Conservation (phyloP, 2,888 invertebrate genomes). For the Liodrosophila aerea region DNA sequence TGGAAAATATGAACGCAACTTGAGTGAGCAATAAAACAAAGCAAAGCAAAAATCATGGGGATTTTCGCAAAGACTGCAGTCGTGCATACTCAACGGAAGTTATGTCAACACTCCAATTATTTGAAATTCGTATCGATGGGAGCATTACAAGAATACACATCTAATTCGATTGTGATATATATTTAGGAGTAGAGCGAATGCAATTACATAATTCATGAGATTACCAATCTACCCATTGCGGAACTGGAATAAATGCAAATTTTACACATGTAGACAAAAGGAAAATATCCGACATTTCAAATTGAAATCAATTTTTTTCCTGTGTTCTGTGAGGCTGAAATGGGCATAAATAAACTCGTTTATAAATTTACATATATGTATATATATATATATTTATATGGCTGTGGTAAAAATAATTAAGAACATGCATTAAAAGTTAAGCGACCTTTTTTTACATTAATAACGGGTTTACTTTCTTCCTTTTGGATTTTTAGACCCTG, state of each 20-base stretch:
- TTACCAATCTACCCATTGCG: no score
- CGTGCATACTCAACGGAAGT: no score
- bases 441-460: neutral
- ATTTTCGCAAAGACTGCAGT: neutral
- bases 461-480: no score
- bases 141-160: no score
- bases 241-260: no score
- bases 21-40: no score
- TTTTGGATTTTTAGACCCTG: no score
- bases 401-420: slow-evolving; percentile 48
- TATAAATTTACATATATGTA: neutral
- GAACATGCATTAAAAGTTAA: slow-evolving; percentile 31
- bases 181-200: no score
- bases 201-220: no score
- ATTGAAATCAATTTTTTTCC: slow-evolving; percentile 8
- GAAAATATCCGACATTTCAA: slow-evolving; percentile 16
- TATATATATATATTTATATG: slow-evolving; percentile 18
- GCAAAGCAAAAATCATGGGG: neutral
- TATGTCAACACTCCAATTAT: no score
- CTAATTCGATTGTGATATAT: no score
- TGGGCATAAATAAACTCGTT: neutral
- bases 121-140: no score
- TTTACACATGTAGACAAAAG: neutral
- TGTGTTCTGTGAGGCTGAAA: neutral
- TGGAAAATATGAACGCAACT: slow-evolving; percentile 23